These are phyloP conservation scores for Leucoraja ocellata DNA, from an alignment of 2,797 vertebrate species.

Conservation along the genomic window DNA sequence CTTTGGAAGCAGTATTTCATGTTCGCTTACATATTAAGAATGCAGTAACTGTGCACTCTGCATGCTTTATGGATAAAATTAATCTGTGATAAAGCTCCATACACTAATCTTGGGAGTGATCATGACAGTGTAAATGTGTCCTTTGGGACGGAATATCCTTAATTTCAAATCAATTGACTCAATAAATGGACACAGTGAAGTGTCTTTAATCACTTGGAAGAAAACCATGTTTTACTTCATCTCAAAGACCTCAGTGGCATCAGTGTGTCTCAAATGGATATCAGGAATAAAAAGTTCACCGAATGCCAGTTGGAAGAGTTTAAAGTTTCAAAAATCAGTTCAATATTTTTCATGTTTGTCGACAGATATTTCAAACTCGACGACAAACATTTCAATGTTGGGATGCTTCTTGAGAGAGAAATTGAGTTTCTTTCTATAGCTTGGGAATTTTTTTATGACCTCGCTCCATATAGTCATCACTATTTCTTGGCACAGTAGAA, in stretches of 20 bases:
- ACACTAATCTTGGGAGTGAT: neutral
- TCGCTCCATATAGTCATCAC: neutral
- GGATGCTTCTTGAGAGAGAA: neutral
- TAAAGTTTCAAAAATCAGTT: neutral
- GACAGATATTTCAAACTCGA: neutral
- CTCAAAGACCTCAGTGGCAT: neutral
- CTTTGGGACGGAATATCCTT: neutral
- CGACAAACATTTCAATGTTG: neutral
- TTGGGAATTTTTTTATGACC: neutral
- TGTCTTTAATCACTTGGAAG: neutral
- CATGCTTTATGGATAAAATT: neutral
- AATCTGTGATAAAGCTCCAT: neutral
- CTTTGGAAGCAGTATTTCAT: neutral
- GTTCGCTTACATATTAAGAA: neutral
- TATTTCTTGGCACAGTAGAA: neutral
- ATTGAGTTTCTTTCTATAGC: neutral
- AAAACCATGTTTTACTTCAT: neutral
- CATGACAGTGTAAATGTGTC: neutral
- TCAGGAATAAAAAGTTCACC: neutral
- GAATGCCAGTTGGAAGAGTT: neutral
- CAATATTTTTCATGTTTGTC: neutral
- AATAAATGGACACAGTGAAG: neutral
- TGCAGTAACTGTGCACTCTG: neutral
- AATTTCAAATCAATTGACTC: neutral
- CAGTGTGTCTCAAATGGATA: neutral